phyloP scores from a whole-genome alignment of 1,140 invertebrate genomes.

The Drosophila auraria region DNA sequence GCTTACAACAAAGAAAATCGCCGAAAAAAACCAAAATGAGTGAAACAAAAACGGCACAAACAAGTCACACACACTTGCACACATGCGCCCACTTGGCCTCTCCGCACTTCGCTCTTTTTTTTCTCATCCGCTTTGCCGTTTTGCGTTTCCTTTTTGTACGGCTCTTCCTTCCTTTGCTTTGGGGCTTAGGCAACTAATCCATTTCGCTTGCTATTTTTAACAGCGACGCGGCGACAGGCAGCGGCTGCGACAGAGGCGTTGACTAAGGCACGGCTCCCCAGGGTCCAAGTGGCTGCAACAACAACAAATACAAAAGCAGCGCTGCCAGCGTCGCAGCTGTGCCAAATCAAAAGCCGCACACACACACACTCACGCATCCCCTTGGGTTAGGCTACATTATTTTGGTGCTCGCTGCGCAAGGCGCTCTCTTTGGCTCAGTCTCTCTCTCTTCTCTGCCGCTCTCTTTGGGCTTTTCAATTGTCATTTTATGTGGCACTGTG shows the following conservation, averaged over 20 bases:
- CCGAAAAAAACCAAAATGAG: slow-evolving; percentile 29
- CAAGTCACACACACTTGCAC: slow-evolving; percentile 16
- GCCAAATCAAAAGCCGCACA: slow-evolving; percentile 69
- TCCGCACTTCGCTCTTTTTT: slow-evolving; percentile 32
- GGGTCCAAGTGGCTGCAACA: slow-evolving; percentile 34
- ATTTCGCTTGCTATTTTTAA: slow-evolving; percentile 80
- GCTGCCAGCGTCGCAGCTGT: slow-evolving; percentile 39
- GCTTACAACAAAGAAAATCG: slow-evolving; percentile 15
- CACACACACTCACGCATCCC: slow-evolving; percentile 46
- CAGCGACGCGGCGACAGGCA: slow-evolving; percentile 57
- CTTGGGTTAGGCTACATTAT: slow-evolving; percentile 53
- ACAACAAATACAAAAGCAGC: slow-evolving; percentile 45
- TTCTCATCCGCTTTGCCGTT: slow-evolving; percentile 39
- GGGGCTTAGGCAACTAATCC: slow-evolving; percentile 66
- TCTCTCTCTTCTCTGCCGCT: slow-evolving; percentile 3
- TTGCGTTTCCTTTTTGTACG: slow-evolving; percentile 42
- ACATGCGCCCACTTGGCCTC: slow-evolving; percentile 16
- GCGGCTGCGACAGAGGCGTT: slow-evolving; percentile 20
- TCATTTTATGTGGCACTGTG: slow-evolving; percentile 75
- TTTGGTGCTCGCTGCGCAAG: slow-evolving; percentile 59
- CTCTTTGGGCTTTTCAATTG: slow-evolving; percentile 60
- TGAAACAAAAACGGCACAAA: slow-evolving; percentile 50
- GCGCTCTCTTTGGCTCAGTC: slow-evolving; percentile 26
- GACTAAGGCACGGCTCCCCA: slow-evolving; percentile 28
- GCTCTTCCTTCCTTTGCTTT: slow-evolving; percentile 36